These are phyloP conservation scores for Clarias batrachus DNA, from an alignment of 2,113 vertebrate genomes.

Conservation along the genomic window DNA sequence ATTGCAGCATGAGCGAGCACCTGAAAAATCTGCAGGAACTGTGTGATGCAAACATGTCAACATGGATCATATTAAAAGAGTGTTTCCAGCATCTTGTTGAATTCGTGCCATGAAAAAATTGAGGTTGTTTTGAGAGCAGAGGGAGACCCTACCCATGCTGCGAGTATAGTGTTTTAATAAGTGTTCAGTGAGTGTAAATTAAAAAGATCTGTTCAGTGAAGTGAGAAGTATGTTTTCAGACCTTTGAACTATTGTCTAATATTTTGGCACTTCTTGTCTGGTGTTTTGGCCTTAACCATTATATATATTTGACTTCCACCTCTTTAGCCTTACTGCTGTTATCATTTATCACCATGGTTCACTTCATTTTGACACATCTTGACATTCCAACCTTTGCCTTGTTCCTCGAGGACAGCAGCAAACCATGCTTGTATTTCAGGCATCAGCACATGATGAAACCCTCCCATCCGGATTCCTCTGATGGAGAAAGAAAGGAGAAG, in stretches of 20 bases:
- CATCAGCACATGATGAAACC: slow-evolving; percentile 31
- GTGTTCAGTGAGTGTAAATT: background rate
- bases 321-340: slow-evolving; percentile 6
- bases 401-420: slow-evolving; percentile 32
- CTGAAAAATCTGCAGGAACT: too few relatives aligned
- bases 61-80: too few relatives aligned
- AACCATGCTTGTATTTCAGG: slow-evolving; percentile 38
- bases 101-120: too few relatives aligned
- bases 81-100: too few relatives aligned
- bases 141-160: too few relatives aligned
- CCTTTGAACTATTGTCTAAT: background rate
- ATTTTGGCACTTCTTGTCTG: background rate
- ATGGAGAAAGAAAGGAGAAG: slow-evolving; percentile 1
- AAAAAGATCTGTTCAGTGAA: background rate
- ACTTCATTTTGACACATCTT: slow-evolving; percentile 41
- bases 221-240: background rate
- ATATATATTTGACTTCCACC: slow-evolving; percentile 48
- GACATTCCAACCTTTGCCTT: slow-evolving; percentile 34
- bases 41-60: too few relatives aligned
- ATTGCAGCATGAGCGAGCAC: too few relatives aligned
- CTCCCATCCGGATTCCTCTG: slow-evolving; percentile 15
- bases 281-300: slow-evolving; percentile 1
- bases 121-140: too few relatives aligned
- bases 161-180: too few relatives aligned
- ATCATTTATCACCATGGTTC: slow-evolving; percentile 31